Conservation (phyloP, 2,888 invertebrate species). For the Melinaea menophilus region DNA sequence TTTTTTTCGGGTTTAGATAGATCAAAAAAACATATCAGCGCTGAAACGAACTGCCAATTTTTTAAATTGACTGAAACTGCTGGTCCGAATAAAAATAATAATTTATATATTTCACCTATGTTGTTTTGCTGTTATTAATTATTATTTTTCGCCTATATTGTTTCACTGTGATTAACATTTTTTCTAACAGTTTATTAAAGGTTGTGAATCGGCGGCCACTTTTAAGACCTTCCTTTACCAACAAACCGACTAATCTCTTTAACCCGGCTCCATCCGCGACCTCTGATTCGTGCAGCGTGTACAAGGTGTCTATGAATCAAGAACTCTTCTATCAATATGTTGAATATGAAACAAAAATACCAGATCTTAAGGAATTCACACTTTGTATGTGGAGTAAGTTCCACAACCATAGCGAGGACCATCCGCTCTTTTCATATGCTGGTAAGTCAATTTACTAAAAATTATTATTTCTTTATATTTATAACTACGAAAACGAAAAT, state of each 20-base stretch:
- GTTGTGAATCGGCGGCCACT: constrained; percentile 60
- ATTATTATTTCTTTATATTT: neutral
- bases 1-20: too few relatives aligned
- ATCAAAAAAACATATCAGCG: too few relatives aligned
- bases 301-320: constrained; percentile 83
- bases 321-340: constrained; percentile 84
- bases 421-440: constrained; percentile 89
- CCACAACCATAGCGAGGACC: constrained; percentile 88
- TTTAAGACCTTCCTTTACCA: constrained; percentile 38
- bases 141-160: too few relatives aligned
- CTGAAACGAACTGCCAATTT: too few relatives aligned
- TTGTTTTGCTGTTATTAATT: too few relatives aligned
- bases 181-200: constrained; percentile 51
- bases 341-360: constrained; percentile 83
- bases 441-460: constrained; percentile 70
- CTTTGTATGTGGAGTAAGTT: constrained; percentile 91
- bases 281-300: constrained; percentile 80
- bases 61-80: too few relatives aligned
- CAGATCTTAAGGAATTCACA: constrained; percentile 89
- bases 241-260: constrained; percentile 42
- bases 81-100: too few relatives aligned
- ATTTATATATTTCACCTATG: too few relatives aligned
- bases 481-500: neutral
- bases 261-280: constrained; percentile 41
- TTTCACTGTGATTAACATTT: neutral